Base-by-base conservation (phyloP, 2,888 invertebrate genomes). In the Drosophila mimica region DNA sequence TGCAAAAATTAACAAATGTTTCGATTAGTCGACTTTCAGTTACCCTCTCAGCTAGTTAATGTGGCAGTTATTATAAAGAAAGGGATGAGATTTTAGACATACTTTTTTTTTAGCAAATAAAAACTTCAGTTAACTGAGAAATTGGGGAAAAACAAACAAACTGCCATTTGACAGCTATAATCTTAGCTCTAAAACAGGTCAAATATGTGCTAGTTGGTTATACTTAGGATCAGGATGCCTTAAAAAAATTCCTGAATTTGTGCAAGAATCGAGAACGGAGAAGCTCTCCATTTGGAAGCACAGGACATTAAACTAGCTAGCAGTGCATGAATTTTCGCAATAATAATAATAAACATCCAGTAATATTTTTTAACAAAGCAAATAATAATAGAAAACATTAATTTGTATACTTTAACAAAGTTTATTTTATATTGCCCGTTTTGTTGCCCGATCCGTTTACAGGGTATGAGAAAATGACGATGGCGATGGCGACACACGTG, bases 1-100 rank as follows among this genome's bases (percentile, higher is more conserved):
- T 78, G 66, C 70, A 74, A 76, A 76, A 71, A 59, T 20, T 2
- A 4, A n/a, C n/a, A 36, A 4, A 28, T 11, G 13, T 30, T 11
- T 20, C 20, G 3, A 15, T 4, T 25, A 38, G 38, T 8, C 38
- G 64, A 15, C 28, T 4, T 3, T n/a, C 1, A 49, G n/a, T 15
- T 51, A 40, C 61, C 25, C 61, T 51, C 17, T 17, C 28, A 0
- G 17, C 28, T 4, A 43, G 13, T 43, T n/a, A 11, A 40, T 2
- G 1, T 20, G 3, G 43, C 4, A 46, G 7, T 13, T 20, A 20
- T n/a, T n/a, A 40, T n/a, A 46, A 43, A 20, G 4, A 43, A 3
- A 2, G 25, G 25, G 25, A 38, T n/a, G 7, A 7, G 13, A 46
- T 46, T 7, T 46, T 20, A 7, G 7, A 2, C 20, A 20, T 13